Percentiles rank a stretch among this genome's conserved stretches.
Evolutionary conservation across 30 jellyfish, hydroid and myxozoan genomes (phyloP).

Genomic region (Haliclystus octoradiatus): DNA sequence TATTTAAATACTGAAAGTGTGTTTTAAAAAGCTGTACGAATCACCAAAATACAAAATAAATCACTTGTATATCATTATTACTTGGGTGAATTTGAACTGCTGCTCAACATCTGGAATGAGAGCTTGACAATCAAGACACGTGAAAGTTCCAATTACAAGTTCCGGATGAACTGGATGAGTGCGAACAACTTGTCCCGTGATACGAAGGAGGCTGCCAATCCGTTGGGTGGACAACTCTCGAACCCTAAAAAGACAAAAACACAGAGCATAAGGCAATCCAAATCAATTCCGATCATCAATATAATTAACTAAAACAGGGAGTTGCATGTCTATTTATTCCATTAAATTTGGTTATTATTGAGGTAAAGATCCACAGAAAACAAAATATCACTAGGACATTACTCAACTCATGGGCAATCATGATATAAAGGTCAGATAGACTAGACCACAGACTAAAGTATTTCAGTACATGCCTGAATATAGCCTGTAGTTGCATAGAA

Average conservation of each 20-base stretch:
- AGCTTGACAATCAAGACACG: conserved; percentile 93
- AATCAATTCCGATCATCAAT: background rate
- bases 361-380: no score
- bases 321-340: background rate
- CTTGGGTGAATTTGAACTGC: conserved; percentile 98
- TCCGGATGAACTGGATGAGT: conserved; percentile 99
- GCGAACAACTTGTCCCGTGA: conserved; percentile 99
- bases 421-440: no score
- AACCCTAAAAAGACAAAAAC: conserved; percentile 38
- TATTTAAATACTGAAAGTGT: no score
- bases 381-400: no score
- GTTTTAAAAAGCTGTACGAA: no score
- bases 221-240: conserved; percentile 92
- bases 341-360: no score
- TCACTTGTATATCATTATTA: no score
- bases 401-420: no score
- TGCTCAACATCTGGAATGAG: conserved; percentile 91
- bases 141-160: conserved; percentile 93
- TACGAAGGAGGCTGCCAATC: conserved; percentile 89
- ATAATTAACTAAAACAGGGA: background rate
- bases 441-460: no score
- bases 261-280: background rate
- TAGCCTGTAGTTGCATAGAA: no score
- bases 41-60: no score
- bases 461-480: no score